These are phyloP conservation scores for Platypus cylindrus DNA, from an alignment of 2,888 invertebrate species.

Conservation along the genomic window DNA sequence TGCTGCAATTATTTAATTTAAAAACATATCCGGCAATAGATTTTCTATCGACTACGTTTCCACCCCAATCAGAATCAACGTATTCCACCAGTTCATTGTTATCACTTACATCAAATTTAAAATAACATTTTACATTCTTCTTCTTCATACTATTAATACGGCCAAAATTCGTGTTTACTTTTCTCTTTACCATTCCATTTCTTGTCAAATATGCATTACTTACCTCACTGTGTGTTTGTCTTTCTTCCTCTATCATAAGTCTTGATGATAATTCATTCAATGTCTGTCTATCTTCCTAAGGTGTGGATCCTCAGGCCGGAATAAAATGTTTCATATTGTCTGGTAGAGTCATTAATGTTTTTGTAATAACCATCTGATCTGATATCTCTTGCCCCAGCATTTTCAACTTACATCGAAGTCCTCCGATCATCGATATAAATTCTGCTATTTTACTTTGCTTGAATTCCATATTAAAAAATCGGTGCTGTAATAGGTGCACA, in stretches of 20 bases:
- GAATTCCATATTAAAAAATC: slow-evolving; percentile 16
- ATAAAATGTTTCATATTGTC: slow-evolving; percentile 15
- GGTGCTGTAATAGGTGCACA: slow-evolving; percentile 17
- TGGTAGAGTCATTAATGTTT: slow-evolving; percentile 16
- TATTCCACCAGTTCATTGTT: no score
- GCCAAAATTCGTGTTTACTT: no score
- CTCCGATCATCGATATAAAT: slow-evolving; percentile 16
- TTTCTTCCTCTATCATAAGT: slow-evolving; percentile 18
- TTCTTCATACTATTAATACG: no score
- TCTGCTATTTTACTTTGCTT: slow-evolving; percentile 8
- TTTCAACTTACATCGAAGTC: slow-evolving; percentile 15
- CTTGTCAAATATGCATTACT: slow-evolving; percentile 1
- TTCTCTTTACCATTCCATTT: no score
- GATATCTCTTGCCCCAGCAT: slow-evolving; percentile 16
- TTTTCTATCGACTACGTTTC: no score
- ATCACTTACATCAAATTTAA: no score
- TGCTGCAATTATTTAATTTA: no score
- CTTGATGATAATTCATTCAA: slow-evolving; percentile 18
- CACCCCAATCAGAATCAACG: no score
- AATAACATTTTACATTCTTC: no score
- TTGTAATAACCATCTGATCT: slow-evolving; percentile 17
- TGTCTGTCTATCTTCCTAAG: slow-evolving; percentile 15
- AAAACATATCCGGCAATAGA: no score
- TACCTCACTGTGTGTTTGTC: slow-evolving; percentile 12
- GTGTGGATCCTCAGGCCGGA: slow-evolving; percentile 20